Base-by-base conservation (phyloP, 2,888 invertebrate species). In the Anticlea derivata region DNA sequence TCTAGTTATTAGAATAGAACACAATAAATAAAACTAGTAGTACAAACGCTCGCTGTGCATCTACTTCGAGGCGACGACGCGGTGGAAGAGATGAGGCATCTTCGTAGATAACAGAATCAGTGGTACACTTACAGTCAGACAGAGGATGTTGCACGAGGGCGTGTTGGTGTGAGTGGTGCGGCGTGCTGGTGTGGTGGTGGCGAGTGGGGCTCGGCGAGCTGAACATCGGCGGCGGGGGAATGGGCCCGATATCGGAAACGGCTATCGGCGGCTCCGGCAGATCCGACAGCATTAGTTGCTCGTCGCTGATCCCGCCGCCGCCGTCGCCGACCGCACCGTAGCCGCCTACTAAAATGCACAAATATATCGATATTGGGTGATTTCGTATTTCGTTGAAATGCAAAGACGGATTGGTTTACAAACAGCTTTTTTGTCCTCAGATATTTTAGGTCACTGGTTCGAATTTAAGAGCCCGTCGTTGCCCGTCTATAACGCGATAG, bases 181-280 rank as follows among this genome's bases (percentile, higher is more conserved):
- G 74, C 48, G 44, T 78, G 73, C 40, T 83, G 60, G 93, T 95
- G 54, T 68, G 75, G 47, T 69, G 75, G 65, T 87, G 87, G 20
- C 87, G 77, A 49, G 95, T 87, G 61, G 95, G 96, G 84, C 95
- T 96, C 63, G 96, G 96, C 70, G 97, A 96, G 86, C 96, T 96
- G 93, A 98, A 97, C 97, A 98, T 98, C 65, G 97, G 97, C 73
- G 97, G 97, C 72, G 97, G 97, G 74, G 96, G 96, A 83, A 96
- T 96, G 63, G 97, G 97, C 59, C 97, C 97, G 84, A 98, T 97
- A 77, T 98, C 97, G 62, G 97, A 96, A 61, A 97, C 91, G 47
- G 97, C 96, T 76, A 97, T 97, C 66, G 97, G 97, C 64, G 97
- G 97, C 87, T 97, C 97, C 64, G 97, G 97, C 78, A 97, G 92